Percentiles rank a stretch among this genome's conserved stretches.
These are phyloP conservation scores for Eulithis testata DNA, from an alignment of 2,888 invertebrate genomes.

Conservation along the genomic window DNA sequence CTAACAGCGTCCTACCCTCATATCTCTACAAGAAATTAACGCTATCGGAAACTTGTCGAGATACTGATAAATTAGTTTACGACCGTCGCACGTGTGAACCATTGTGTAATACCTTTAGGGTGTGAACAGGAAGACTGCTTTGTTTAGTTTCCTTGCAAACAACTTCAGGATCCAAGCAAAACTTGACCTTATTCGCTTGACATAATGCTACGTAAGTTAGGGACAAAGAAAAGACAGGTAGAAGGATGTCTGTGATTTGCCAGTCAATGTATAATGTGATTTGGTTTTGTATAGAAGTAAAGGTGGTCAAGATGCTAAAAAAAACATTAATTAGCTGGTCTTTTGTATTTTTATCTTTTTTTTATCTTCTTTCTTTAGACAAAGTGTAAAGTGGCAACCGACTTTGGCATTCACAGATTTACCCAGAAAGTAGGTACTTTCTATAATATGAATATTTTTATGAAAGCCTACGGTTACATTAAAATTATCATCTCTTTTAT, in stretches of 20 bases:
- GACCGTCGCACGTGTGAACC: slow-evolving; percentile 40
- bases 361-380: not conserved
- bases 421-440: too few species aligned
- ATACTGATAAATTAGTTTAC: slow-evolving; percentile 45
- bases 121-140: slow-evolving; percentile 41
- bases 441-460: too few species aligned
- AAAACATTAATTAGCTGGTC: not conserved
- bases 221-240: slow-evolving; percentile 42
- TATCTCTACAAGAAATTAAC: slow-evolving; percentile 41
- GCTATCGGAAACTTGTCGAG: slow-evolving; percentile 42
- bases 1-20: slow-evolving; percentile 33
- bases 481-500: too few species aligned
- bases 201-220: slow-evolving; percentile 16
- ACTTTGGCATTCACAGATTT: too few species aligned
- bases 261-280: slow-evolving; percentile 37
- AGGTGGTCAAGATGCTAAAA: slow-evolving; percentile 1
- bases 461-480: too few species aligned
- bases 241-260: slow-evolving; percentile 42
- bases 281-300: slow-evolving; percentile 26
- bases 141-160: slow-evolving; percentile 31
- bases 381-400: too few species aligned
- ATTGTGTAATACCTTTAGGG: slow-evolving; percentile 42
- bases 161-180: slow-evolving; percentile 13
- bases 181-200: slow-evolving; percentile 25
- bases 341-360: not conserved